These are phyloP conservation scores for Rhizoglyphus robini DNA, from an alignment of 1,140 invertebrate species.

Conservation along the genomic window DNA sequence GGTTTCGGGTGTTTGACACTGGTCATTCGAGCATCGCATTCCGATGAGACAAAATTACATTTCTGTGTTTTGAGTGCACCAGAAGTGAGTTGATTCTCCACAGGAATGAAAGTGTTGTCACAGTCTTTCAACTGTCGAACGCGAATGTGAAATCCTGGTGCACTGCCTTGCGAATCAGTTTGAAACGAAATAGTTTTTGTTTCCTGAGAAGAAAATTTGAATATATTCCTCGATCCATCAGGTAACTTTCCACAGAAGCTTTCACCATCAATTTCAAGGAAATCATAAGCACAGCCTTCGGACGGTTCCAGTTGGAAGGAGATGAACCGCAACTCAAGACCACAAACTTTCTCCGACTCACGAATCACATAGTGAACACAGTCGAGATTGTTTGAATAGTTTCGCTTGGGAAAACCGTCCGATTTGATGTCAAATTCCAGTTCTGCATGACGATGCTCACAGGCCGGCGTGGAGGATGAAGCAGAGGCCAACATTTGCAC, in stretches of 20 bases:
- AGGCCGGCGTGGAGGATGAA: slow-evolving; percentile 1
- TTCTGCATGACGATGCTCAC: slow-evolving; percentile 19
- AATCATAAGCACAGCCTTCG: slow-evolving; percentile 28
- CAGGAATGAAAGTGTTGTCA: slow-evolving; percentile 18
- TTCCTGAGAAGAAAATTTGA: slow-evolving; percentile 20
- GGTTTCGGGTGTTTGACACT: slow-evolving; percentile 20
- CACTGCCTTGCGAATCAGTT: slow-evolving; percentile 24
- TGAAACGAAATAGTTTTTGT: slow-evolving; percentile 26
- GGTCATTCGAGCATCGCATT: slow-evolving; percentile 9
- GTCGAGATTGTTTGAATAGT: slow-evolving; percentile 21
- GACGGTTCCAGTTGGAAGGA: slow-evolving; percentile 27
- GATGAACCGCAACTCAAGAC: slow-evolving; percentile 27
- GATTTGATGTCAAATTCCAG: slow-evolving; percentile 22
- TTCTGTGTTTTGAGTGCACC: not conserved
- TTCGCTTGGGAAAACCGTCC: slow-evolving; percentile 22
- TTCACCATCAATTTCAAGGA: slow-evolving; percentile 28
- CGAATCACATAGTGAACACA: slow-evolving; percentile 24
- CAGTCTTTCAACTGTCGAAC: slow-evolving; percentile 26
- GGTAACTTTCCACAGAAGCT: slow-evolving; percentile 27
- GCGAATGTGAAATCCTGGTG: slow-evolving; percentile 26
- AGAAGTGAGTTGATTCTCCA: not conserved
- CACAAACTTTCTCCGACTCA: slow-evolving; percentile 24
- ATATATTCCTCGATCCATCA: slow-evolving; percentile 24
- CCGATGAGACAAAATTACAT: slow-evolving; percentile 14
- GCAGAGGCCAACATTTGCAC: not conserved